These are phyloP conservation scores for Creontiades dilutus DNA, from an alignment of 2,888 invertebrate genomes.

Conservation along the genomic window DNA sequence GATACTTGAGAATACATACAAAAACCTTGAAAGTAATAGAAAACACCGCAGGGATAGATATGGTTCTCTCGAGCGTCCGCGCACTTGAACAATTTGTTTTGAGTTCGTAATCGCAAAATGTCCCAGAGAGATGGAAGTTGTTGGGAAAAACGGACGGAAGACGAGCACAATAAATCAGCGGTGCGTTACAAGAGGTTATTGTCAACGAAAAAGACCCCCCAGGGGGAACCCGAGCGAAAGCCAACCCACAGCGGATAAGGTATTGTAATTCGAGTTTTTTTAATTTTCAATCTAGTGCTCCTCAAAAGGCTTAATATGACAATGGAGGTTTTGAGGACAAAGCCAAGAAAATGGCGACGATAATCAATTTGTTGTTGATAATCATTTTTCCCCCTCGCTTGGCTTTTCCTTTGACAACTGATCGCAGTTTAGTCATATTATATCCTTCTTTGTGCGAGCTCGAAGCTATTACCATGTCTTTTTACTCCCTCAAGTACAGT, in stretches of 20 bases:
- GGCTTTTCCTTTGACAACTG: slow-evolving; percentile 74
- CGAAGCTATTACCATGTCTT: slow-evolving; percentile 75
- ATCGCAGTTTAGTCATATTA: slow-evolving; percentile 75
- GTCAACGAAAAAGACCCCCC: slow-evolving; percentile 54
- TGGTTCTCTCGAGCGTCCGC: background rate
- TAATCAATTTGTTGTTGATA: slow-evolving; percentile 75
- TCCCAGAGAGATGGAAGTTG: slow-evolving; percentile 26
- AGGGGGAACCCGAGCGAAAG: slow-evolving; percentile 38
- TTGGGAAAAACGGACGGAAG: slow-evolving; percentile 29
- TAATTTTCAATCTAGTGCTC: slow-evolving; percentile 73
- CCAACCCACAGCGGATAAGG: slow-evolving; percentile 61
- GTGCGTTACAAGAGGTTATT: slow-evolving; percentile 64
- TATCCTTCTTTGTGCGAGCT: slow-evolving; percentile 72
- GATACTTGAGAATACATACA: no score
- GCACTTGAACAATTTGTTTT: slow-evolving; percentile 3
- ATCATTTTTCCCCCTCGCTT: slow-evolving; percentile 74
- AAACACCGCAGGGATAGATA: background rate
- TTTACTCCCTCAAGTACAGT: slow-evolving; percentile 70
- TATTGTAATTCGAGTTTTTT: slow-evolving; percentile 69
- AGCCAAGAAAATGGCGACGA: slow-evolving; percentile 75
- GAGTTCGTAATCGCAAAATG: slow-evolving; percentile 17
- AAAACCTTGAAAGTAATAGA: no score
- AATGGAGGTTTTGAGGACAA: slow-evolving; percentile 74
- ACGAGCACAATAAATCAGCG: slow-evolving; percentile 62
- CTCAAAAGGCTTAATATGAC: slow-evolving; percentile 74